Conservation (phyloP, 2,113 vertebrate species). For the Gila orcuttii region DNA sequence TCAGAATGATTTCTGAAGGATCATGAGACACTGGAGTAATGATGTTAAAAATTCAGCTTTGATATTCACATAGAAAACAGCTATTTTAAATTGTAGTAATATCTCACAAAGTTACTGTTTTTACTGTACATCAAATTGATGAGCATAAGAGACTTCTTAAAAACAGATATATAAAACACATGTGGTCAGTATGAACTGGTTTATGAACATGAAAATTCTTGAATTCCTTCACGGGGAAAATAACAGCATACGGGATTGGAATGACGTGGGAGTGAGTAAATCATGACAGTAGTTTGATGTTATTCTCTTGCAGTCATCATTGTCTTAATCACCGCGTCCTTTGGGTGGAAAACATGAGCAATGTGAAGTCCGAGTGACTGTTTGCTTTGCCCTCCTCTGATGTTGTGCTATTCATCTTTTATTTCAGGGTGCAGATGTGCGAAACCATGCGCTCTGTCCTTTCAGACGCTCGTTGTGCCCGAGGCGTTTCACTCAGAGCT, state of each 20-base stretch:
- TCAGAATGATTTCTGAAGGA: no score
- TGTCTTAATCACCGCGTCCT: not conserved
- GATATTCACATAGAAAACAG: no score
- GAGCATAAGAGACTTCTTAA: no score
- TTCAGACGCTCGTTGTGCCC: conserved; percentile 20
- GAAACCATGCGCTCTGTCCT: not conserved
- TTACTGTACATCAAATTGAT: no score
- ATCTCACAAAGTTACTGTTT: no score
- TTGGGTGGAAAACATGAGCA: not conserved
- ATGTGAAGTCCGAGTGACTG: not conserved
- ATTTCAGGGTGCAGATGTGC: not conserved
- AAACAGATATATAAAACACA: no score
- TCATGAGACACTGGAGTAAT: no score
- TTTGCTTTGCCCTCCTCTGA: conserved; percentile 8
- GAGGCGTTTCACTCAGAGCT: conserved; percentile 20
- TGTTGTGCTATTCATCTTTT: not conserved
- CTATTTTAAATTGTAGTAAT: no score
- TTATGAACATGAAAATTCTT: not conserved
- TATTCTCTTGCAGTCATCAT: not conserved
- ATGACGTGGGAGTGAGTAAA: not conserved
- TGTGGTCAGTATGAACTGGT: not conserved
- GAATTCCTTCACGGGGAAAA: not conserved
- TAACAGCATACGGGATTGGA: not conserved
- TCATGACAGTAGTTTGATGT: not conserved
- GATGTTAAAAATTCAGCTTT: no score